Evolutionary conservation across 2,113 vertebrate species (phyloP).

Genomic region (Apteryx mantelli): DNA sequence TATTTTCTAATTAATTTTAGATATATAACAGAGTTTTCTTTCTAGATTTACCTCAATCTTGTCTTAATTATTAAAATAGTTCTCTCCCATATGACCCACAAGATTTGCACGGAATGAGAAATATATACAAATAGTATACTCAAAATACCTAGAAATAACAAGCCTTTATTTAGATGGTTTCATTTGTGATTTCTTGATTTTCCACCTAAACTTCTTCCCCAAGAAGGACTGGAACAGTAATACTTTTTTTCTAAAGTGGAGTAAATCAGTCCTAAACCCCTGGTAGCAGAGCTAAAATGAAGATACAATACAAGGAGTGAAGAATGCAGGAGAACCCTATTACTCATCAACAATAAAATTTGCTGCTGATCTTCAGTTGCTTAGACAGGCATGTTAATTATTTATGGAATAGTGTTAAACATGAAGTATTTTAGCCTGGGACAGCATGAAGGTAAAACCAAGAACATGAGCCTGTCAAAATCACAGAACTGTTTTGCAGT

Average conservation of each 20-base stretch:
- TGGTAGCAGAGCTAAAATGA: slow-evolving; percentile 64
- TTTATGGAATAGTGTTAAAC: slow-evolving; percentile 76
- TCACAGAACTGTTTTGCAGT: slow-evolving; percentile 1
- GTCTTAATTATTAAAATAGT: not conserved
- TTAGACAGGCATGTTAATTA: slow-evolving; percentile 71
- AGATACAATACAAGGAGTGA: slow-evolving; percentile 66
- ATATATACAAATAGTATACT: not conserved
- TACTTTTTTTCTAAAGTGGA: not conserved
- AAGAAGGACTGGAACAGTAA: not conserved
- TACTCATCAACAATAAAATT: slow-evolving; percentile 76
- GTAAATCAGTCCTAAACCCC: not conserved
- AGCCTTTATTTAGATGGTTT: not conserved
- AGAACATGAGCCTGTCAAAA: slow-evolving; percentile 58
- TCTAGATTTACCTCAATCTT: not conserved
- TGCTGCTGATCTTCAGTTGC: slow-evolving; percentile 62
- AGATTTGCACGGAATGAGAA: not conserved
- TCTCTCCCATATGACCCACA: not conserved
- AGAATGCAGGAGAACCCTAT: slow-evolving; percentile 66
- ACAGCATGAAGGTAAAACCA: slow-evolving; percentile 67
- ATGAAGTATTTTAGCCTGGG: slow-evolving; percentile 75
- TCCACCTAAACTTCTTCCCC: not conserved
- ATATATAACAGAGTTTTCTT: not conserved
- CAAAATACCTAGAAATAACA: not conserved
- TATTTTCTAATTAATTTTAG: not conserved
- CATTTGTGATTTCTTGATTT: not conserved